phyloP scores from a whole-genome alignment of 2,113 vertebrate genomes.

The Platichthys flesus region DNA sequence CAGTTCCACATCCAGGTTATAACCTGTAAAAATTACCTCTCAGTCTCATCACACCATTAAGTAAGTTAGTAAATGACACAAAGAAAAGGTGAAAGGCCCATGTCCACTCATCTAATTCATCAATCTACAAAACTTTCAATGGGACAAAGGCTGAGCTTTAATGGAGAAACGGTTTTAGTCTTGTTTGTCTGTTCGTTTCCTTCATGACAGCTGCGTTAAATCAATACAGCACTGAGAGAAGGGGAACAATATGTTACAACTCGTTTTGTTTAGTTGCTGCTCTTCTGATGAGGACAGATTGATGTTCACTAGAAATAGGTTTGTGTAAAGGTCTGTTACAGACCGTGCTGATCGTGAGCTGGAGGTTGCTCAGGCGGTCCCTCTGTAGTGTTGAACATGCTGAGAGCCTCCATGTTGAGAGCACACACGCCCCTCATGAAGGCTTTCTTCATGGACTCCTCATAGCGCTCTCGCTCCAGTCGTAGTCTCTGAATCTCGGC shows the following conservation, averaged over 20 bases:
- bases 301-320: neutral
- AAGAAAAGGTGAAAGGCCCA: slow-evolving; percentile 18
- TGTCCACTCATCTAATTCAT: slow-evolving; percentile 9
- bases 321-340: slow-evolving; percentile 26
- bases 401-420: slow-evolving; percentile 95
- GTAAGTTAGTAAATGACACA: slow-evolving; percentile 20
- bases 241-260: neutral
- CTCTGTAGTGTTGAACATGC: slow-evolving; percentile 88
- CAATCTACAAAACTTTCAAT: slow-evolving; percentile 24
- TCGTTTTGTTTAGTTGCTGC: neutral
- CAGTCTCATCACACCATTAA: neutral
- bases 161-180: slow-evolving; percentile 18
- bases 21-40: no score
- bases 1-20: no score
- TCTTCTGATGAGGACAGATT: neutral
- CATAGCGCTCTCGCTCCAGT: slow-evolving; percentile 87
- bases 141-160: slow-evolving; percentile 12
- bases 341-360: slow-evolving; percentile 62
- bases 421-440: slow-evolving; percentile 98
- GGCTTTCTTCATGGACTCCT: slow-evolving; percentile 95
- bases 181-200: slow-evolving; percentile 1
- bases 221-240: slow-evolving; percentile 28
- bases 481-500: slow-evolving; percentile 88
- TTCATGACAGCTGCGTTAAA: slow-evolving; percentile 15
- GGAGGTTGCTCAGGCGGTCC: slow-evolving; percentile 55